phyloP scores from a whole-genome alignment of 1,140 invertebrate genomes.

The Eumaeus atala region DNA sequence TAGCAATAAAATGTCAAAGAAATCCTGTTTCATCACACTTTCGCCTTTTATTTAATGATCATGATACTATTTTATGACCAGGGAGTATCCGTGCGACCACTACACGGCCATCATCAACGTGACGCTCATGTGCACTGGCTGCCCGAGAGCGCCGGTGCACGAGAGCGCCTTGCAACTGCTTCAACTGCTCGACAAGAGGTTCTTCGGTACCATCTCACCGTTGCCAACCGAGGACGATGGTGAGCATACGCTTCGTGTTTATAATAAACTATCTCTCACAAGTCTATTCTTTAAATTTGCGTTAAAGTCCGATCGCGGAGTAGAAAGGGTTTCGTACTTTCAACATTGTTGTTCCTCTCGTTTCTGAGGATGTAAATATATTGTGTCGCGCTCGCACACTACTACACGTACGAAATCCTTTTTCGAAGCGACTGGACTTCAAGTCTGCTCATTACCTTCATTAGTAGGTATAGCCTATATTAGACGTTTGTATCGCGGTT shows the following conservation, averaged over 20 bases:
- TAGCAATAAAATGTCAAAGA: no score
- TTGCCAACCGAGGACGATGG: conserved; percentile 81
- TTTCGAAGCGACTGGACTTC: no score
- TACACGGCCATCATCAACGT: conserved; percentile 98
- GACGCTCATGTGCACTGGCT: conserved; percentile 95
- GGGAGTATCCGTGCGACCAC: conserved; percentile 99
- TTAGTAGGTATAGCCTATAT: no score
- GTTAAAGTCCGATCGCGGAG: no score
- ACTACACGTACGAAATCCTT: no score
- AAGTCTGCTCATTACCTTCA: no score
- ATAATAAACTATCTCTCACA: not conserved
- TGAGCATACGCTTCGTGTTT: conserved; percentile 48
- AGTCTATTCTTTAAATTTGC: not conserved
- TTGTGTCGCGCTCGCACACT: no score
- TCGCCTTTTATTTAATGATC: not conserved
- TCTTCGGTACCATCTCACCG: conserved; percentile 89
- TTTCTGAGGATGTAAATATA: no score
- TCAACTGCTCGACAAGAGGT: conserved; percentile 94
- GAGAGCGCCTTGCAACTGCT: conserved; percentile 95
- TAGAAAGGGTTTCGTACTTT: no score
- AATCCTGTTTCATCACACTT: no score
- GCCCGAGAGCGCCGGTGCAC: conserved; percentile 91
- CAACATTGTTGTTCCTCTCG: no score
- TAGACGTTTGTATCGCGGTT: no score
- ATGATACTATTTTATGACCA: conserved; percentile 58